Conservation (phyloP, 2,888 invertebrate genomes). For the Ethmia dodecea region DNA sequence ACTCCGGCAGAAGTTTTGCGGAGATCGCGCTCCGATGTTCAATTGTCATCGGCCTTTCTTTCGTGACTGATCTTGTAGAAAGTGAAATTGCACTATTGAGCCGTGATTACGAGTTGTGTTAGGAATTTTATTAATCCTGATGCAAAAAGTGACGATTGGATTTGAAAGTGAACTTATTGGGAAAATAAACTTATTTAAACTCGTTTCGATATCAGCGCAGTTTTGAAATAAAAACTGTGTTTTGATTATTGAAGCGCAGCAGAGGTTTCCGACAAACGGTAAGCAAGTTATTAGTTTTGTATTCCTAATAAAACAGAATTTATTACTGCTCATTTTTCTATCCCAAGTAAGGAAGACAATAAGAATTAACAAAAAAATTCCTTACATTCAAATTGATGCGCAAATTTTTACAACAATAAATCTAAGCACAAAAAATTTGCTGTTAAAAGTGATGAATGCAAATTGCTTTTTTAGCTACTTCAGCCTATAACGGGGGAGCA, state of each 20-base stretch:
- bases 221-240: conserved; percentile 65
- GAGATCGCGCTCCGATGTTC: conserved; percentile 52
- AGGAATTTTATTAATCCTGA: conserved; percentile 41
- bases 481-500: conserved; percentile 37
- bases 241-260: conserved; percentile 59
- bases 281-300: conserved; percentile 6
- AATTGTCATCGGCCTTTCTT: conserved; percentile 40
- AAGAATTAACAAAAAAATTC: background rate
- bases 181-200: conserved; percentile 40
- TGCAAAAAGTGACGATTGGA: conserved; percentile 45
- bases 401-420: conserved; percentile 14
- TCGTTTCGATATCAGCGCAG: conserved; percentile 68
- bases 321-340: background rate
- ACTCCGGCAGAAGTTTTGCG: conserved; percentile 62
- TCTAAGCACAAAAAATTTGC: conserved; percentile 21
- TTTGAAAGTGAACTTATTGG: conserved; percentile 43
- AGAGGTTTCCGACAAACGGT: conserved; percentile 45
- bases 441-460: conserved; percentile 39
- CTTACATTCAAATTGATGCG: conserved; percentile 1
- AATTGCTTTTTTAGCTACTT: conserved; percentile 51
- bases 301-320: background rate
- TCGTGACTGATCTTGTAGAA: conserved; percentile 55
- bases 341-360: background rate
- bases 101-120: conserved; percentile 57
- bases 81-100: conserved; percentile 58